Conservation (phyloP, 2,888 invertebrate species). For the Microctonus brassicae region DNA sequence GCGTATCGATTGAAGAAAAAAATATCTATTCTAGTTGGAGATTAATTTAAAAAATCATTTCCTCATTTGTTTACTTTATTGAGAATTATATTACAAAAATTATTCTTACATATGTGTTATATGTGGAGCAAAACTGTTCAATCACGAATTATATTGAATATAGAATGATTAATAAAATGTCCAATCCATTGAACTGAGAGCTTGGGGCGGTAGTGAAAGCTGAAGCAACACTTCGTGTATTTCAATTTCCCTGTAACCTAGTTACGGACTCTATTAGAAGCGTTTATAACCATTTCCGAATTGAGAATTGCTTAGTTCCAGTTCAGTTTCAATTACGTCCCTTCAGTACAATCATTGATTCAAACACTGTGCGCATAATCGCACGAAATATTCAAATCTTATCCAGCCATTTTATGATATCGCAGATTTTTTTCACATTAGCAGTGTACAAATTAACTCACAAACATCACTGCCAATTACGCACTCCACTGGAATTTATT, state of each 20-base stretch:
- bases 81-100: background rate
- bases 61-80: background rate
- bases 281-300: constrained; percentile 54
- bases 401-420: background rate
- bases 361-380: constrained; percentile 5
- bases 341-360: constrained; percentile 14
- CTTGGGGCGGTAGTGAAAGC: background rate
- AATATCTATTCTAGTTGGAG: background rate
- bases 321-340: constrained; percentile 46
- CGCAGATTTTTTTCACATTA: background rate
- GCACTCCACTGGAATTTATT: background rate
- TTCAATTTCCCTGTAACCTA: constrained; percentile 53
- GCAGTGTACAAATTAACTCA: background rate
- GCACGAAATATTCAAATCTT: background rate
- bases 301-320: constrained; percentile 56
- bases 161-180: background rate
- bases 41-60: background rate
- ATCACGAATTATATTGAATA: background rate
- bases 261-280: constrained; percentile 56
- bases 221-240: constrained; percentile 36
- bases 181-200: background rate
- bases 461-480: background rate
- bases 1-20: no score
- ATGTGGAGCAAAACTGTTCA: background rate
- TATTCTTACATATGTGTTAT: background rate